phyloP scores from a whole-genome alignment of 1,140 invertebrate genomes.

The Rhagoletis pomonella region DNA sequence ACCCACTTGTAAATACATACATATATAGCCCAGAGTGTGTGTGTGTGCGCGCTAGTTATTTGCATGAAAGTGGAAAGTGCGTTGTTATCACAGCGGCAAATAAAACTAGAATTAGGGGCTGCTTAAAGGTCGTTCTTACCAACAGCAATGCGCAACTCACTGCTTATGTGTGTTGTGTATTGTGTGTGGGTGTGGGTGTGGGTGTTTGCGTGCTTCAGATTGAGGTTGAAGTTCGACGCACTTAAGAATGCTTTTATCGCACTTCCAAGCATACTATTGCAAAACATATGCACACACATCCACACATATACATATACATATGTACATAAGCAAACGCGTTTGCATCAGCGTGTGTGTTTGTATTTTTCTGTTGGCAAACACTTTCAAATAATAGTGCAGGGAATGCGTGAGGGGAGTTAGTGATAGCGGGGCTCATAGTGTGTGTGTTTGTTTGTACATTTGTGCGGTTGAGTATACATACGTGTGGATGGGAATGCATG shows the following conservation, averaged over 20 bases:
- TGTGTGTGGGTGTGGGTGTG: not conserved
- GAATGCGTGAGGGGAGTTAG: not conserved
- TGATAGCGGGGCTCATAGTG: not conserved
- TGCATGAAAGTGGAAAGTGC: not conserved
- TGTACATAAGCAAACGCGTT: not conserved
- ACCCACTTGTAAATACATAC: not conserved
- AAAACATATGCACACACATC: not conserved
- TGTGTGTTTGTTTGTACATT: not conserved
- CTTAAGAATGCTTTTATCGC: slow-evolving; percentile 44
- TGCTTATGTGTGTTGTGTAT: not conserved
- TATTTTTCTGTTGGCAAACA: not conserved
- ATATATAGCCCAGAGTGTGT: not conserved
- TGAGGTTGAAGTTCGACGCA: slow-evolving; percentile 37
- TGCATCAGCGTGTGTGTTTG: not conserved
- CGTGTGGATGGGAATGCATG: not conserved
- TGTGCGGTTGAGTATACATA: not conserved
- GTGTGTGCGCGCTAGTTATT: not conserved
- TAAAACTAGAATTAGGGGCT: slow-evolving; percentile 6
- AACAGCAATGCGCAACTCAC: not conserved
- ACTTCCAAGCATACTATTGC: slow-evolving; percentile 29
- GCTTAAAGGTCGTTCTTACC: not conserved
- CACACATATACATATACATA: not conserved
- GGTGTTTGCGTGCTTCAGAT: not conserved
- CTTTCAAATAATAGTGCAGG: not conserved
- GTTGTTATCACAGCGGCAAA: not conserved